Conservation (phyloP, 2,113 vertebrate genomes). For the Datnioides undecimradiatus region DNA sequence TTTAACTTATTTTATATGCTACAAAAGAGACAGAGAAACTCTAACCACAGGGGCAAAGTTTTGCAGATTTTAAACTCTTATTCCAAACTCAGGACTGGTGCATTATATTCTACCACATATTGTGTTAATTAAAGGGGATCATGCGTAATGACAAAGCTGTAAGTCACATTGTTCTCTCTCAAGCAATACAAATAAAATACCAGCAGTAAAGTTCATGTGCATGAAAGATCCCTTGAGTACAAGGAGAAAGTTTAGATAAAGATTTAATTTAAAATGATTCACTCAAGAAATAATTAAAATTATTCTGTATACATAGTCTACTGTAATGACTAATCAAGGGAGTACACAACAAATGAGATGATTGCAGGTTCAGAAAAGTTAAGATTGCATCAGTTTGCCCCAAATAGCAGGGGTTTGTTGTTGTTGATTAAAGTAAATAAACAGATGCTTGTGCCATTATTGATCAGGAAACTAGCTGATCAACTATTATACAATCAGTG, state of each 20-base stretch:
- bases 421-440: background rate
- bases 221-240: background rate
- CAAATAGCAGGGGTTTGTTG: background rate
- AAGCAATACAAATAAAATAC: background rate
- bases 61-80: background rate
- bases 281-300: background rate
- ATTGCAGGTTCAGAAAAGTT: background rate
- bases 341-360: background rate
- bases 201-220: background rate
- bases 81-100: background rate
- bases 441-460: background rate
- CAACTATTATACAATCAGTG: background rate
- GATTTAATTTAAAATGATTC: background rate
- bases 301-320: too few relatives aligned
- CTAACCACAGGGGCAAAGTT: background rate
- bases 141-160: background rate
- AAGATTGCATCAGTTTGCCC: background rate
- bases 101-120: background rate
- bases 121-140: background rate
- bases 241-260: background rate
- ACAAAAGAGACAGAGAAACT: background rate
- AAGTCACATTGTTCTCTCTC: background rate
- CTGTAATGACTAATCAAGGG: background rate
- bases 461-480: background rate
- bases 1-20: background rate